phyloP scores from a whole-genome alignment of 1,140 invertebrate genomes.

The Drosophila orosa region DNA sequence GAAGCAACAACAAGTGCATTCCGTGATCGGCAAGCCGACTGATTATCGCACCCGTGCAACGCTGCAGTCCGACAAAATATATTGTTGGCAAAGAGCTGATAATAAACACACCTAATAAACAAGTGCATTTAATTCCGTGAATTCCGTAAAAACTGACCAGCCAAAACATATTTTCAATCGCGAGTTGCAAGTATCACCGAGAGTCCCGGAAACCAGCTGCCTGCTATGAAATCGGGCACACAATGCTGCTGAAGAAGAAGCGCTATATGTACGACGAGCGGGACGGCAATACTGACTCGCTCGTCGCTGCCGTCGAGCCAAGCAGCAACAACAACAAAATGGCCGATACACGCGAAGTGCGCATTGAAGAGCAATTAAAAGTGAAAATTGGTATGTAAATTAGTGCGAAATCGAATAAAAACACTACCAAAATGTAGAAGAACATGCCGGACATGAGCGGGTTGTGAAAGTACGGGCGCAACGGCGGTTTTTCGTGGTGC shows the following conservation, averaged over 20 bases:
- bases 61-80: background rate
- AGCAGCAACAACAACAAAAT: constrained; percentile 87
- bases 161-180: constrained; percentile 45
- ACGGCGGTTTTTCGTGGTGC: constrained; percentile 50
- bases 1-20: constrained; percentile 41
- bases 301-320: constrained; percentile 60
- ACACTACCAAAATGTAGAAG: constrained; percentile 23
- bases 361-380: constrained; percentile 93
- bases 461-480: constrained; percentile 40
- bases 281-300: constrained; percentile 69
- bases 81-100: background rate
- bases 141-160: constrained; percentile 45
- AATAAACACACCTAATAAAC: background rate
- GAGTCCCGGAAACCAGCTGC: constrained; percentile 12
- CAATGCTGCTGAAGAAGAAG: constrained; percentile 83
- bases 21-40: constrained; percentile 37
- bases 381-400: constrained; percentile 92
- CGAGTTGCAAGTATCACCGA: constrained; percentile 25
- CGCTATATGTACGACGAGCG: constrained; percentile 79
- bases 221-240: constrained; percentile 48
- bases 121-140: background rate
- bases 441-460: constrained; percentile 16
- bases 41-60: background rate
- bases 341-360: constrained; percentile 93
- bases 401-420: constrained; percentile 63